These are phyloP conservation scores for Uria aalge DNA, from an alignment of 2,113 vertebrate species.

Conservation along the genomic window DNA sequence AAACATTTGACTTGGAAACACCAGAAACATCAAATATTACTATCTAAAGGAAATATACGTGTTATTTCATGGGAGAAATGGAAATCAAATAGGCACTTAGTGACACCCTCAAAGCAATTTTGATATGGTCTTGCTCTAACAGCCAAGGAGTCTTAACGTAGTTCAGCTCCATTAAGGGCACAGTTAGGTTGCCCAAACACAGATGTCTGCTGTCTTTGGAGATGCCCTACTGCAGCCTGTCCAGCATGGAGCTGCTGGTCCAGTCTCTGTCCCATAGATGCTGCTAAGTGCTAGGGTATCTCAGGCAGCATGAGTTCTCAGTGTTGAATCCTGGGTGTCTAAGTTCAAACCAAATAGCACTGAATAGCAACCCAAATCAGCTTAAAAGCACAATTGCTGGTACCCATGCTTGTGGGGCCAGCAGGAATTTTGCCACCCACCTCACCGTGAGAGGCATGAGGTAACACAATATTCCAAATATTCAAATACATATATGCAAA, in stretches of 20 bases:
- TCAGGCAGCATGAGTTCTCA: neutral
- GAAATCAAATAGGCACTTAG: neutral
- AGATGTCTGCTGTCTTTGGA: neutral
- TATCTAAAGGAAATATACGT: neutral
- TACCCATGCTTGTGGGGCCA: neutral
- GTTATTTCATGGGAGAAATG: neutral
- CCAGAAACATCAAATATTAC: neutral
- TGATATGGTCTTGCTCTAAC: neutral
- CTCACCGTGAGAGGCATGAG: neutral
- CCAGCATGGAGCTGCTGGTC: neutral
- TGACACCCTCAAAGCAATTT: neutral
- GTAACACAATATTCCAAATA: neutral
- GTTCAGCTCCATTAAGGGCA: neutral
- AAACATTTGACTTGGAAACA: neutral
- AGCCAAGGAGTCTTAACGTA: neutral
- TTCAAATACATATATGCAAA: neutral
- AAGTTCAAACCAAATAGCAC: neutral
- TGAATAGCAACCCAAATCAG: neutral
- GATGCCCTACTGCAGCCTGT: too few relatives aligned
- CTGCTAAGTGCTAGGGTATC: neutral
- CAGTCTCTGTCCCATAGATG: neutral
- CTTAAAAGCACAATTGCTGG: neutral
- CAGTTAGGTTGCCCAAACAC: neutral
- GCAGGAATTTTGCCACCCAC: neutral
- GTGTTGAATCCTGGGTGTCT: neutral